Base-by-base conservation (phyloP, 2,888 invertebrate genomes). In the Dusona sp. region DNA sequence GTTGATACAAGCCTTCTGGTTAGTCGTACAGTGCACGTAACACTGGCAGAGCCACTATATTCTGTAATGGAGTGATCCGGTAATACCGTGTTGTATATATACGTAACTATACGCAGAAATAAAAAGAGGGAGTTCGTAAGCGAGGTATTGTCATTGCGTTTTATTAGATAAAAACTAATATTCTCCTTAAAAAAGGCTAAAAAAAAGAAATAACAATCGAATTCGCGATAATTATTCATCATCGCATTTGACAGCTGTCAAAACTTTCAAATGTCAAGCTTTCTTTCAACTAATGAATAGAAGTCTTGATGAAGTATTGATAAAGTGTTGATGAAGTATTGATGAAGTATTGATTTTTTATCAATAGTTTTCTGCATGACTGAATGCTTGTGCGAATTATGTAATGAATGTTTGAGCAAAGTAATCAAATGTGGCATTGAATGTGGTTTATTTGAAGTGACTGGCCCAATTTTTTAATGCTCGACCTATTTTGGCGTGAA, bases 11-110 rank as follows among this genome's bases (percentile, higher is more conserved):
- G 19, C 38, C 33, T 67, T 45, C 65, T 48, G 22, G n/a, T 33
- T 51, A 54, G 57, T 68, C 57, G 67, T 25, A 64, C 68, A 68
- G 42, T 68, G 68, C 25, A 68, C 54, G 57, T 68, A 68, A 79
- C 54, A 68, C 79, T 79, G 48, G n/a, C 19, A 48, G 68, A 78
- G 67, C 79, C 54, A 67, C 25, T 19, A 33, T 36, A 36, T 54
- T 54, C 6, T 45, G 45, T 33, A 22, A 75, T 64, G 64, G 48
- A 29, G 13, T 38, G 42, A 42, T 42, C 42, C 42, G 42, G 33
- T 74, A 36, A 36, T n/a, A 11, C 11, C 57, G 73, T 22, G 38
- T 22, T 19, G 22, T n/a, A 42, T 19, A 16, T 48, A 45, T 25
- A 45, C 8, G 68, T 70, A 25, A 16, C 7, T 3, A 33, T n/a